These are phyloP conservation scores for Dryadula phaetusa DNA, from an alignment of 2,888 invertebrate genomes.

Conservation along the genomic window DNA sequence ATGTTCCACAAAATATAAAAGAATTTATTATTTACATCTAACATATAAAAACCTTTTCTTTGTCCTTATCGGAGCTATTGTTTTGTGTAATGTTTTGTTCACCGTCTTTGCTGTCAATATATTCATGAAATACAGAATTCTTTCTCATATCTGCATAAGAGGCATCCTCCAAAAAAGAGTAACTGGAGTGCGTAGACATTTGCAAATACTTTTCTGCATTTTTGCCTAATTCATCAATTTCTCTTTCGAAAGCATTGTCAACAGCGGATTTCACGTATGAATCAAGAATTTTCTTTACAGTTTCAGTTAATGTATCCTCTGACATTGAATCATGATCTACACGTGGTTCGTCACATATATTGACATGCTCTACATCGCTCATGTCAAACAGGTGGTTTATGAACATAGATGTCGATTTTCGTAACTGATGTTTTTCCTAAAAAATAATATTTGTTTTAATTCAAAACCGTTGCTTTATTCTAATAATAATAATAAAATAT, in stretches of 20 bases:
- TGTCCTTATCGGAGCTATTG: not conserved
- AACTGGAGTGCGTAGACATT: slow-evolving; percentile 54
- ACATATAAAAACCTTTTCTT: slow-evolving; percentile 7
- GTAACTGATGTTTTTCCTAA: slow-evolving; percentile 52
- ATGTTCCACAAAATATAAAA: no score
- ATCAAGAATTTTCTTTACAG: slow-evolving; percentile 62
- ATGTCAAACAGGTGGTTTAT: slow-evolving; percentile 73
- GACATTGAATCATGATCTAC: slow-evolving; percentile 42
- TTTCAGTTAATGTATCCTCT: slow-evolving; percentile 54
- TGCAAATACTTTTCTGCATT: slow-evolving; percentile 45
- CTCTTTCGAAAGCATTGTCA: slow-evolving; percentile 51
- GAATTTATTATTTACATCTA: no score
- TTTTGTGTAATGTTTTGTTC: not conserved
- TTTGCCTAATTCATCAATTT: slow-evolving; percentile 30
- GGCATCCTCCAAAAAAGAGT: slow-evolving; percentile 58
- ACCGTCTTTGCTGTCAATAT: slow-evolving; percentile 13
- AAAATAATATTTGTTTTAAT: no score
- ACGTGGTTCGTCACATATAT: slow-evolving; percentile 49
- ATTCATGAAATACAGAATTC: slow-evolving; percentile 44
- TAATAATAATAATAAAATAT: not conserved
- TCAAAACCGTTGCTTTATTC: no score
- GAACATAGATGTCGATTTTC: slow-evolving; percentile 67
- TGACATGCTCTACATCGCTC: slow-evolving; percentile 66
- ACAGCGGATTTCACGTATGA: slow-evolving; percentile 59
- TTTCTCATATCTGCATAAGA: slow-evolving; percentile 51